Conservation (phyloP, 2,113 vertebrate genomes). For the Trematomus loennbergii region DNA sequence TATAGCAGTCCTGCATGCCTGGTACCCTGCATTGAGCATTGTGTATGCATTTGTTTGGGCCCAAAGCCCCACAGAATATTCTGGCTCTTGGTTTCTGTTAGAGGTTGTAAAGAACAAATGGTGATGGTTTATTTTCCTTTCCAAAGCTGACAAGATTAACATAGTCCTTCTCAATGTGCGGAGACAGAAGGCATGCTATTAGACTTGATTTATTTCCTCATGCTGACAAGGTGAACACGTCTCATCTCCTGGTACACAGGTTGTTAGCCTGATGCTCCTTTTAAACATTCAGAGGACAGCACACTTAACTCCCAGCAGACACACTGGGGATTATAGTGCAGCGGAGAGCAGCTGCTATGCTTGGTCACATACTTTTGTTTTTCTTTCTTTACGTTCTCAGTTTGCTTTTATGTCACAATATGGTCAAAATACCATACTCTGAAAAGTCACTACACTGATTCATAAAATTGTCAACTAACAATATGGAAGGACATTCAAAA, state of each 20-base stretch:
- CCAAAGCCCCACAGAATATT: neutral
- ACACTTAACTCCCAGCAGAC: conserved; percentile 17
- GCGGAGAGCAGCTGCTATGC: neutral
- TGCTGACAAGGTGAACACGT: conserved; percentile 25
- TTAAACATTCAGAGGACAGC: conserved; percentile 39
- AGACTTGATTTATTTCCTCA: conserved; percentile 17
- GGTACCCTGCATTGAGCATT: neutral
- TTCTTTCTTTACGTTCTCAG: neutral
- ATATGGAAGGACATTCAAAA: neutral
- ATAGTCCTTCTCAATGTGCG: neutral
- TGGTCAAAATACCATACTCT: neutral
- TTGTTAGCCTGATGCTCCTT: conserved; percentile 10
- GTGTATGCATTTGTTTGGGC: neutral
- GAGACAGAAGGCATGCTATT: conserved; percentile 8
- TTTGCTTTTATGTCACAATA: neutral
- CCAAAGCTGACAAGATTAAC: conserved; percentile 20
- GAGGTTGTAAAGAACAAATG: neutral
- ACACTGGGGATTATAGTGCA: conserved; percentile 19
- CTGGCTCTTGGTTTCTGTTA: neutral
- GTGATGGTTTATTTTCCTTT: neutral
- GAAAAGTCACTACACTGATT: neutral
- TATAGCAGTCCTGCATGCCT: neutral
- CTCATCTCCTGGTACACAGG: conserved; percentile 8
- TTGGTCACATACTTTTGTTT: neutral
- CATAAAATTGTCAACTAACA: neutral